Conservation (phyloP, 2,888 invertebrate genomes). For the Cheilosia variabilis region DNA sequence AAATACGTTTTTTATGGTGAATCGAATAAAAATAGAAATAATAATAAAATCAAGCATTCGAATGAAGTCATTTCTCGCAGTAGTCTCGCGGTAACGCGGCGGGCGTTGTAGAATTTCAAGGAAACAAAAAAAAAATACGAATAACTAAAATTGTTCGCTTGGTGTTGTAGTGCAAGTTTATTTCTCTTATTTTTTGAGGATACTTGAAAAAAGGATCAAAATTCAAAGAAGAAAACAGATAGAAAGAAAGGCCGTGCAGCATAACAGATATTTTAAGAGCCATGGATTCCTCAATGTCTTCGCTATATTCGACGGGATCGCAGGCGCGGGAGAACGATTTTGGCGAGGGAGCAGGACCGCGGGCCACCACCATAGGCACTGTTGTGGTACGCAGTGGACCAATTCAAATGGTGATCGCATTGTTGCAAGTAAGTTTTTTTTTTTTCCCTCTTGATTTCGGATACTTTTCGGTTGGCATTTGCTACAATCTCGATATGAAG, state of each 20-base stretch:
- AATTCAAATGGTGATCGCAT: slow-evolving; percentile 93
- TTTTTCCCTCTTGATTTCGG: neutral
- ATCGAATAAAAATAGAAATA: slow-evolving; percentile 68
- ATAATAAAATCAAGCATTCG: slow-evolving; percentile 47
- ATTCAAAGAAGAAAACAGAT: slow-evolving; percentile 10
- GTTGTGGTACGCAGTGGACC: slow-evolving; percentile 95
- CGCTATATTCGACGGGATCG: slow-evolving; percentile 80
- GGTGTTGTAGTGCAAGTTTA: slow-evolving; percentile 26
- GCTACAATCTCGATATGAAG: slow-evolving; percentile 62
- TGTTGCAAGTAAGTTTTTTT: slow-evolving; percentile 89
- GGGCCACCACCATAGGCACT: slow-evolving; percentile 94
- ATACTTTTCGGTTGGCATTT: slow-evolving; percentile 25
- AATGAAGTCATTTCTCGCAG: slow-evolving; percentile 72
- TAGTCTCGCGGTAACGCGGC: slow-evolving; percentile 43
- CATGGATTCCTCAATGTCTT: slow-evolving; percentile 83
- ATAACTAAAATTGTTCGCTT: neutral
- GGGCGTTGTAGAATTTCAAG: slow-evolving; percentile 53
- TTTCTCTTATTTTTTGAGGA: slow-evolving; percentile 24
- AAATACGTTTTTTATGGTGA: slow-evolving; percentile 29
- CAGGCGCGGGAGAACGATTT: slow-evolving; percentile 59
- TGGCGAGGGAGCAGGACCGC: slow-evolving; percentile 78
- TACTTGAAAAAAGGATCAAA: slow-evolving; percentile 28
- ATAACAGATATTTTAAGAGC: slow-evolving; percentile 10
- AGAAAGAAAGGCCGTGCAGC: neutral
- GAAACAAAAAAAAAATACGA: slow-evolving; percentile 9